phyloP scores from a whole-genome alignment of 2,888 invertebrate species.

The Microctonus brassicae region DNA sequence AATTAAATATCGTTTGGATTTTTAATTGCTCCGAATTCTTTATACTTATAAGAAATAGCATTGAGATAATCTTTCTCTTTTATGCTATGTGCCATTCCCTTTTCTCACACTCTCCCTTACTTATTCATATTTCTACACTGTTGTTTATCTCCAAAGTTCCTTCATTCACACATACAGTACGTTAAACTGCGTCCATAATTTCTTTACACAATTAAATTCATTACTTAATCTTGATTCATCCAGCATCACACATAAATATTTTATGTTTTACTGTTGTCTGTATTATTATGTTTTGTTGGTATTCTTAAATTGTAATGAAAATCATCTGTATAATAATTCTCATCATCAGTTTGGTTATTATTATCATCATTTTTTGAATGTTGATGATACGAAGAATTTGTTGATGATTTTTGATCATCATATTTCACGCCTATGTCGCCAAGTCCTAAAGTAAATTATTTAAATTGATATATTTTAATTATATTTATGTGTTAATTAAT shows the following conservation, averaged over 20 bases:
- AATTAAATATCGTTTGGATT: conserved; percentile 10
- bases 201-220: background rate
- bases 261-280: background rate
- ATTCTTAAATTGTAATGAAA: conserved; percentile 1
- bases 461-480: background rate
- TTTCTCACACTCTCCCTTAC: background rate
- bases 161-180: background rate
- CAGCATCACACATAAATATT: background rate
- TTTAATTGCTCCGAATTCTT: conserved; percentile 44
- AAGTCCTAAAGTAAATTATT: conserved; percentile 10
- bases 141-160: background rate
- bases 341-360: background rate
- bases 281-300: background rate
- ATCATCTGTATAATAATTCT: conserved; percentile 7
- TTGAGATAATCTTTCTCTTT: background rate
- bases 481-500: background rate
- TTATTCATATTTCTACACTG: conserved; percentile 1
- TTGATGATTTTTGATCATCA: background rate
- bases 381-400: background rate
- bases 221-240: background rate
- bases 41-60: conserved; percentile 3
- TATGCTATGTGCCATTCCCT: too few relatives aligned
- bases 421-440: conserved; percentile 17
- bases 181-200: too few relatives aligned
- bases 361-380: background rate